Base-by-base conservation (phyloP, 2,888 invertebrate species). In the Andrena camellia region DNA sequence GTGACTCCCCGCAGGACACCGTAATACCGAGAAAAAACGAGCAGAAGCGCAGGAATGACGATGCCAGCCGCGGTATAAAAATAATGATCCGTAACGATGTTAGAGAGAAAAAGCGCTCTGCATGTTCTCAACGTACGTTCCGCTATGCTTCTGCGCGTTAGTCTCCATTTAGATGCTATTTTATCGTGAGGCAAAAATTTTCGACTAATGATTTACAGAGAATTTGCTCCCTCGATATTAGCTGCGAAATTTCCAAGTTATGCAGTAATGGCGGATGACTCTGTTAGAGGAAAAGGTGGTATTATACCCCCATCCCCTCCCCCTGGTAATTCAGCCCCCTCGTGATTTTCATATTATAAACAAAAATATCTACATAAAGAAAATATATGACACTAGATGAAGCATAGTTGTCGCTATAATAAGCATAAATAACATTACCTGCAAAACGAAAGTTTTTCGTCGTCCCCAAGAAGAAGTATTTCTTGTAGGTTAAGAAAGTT, bases 1-100 rank as follows among this genome's bases (percentile, higher is more conserved):
- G 62, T 7, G 52, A 57, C 35, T 54, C 57, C 10, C 54, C 35
- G 13, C 23, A 10, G 33, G 35, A 57, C 59, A 23, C n/a, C 26
- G 57, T 63, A 66, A 60, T 50, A 42, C 50, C 42, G 26, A 3
- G 20, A n/a, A 52, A 42, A 33, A 42, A 23, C 20, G n/a, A 48
- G 13, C n/a, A 6, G 48, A 5, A 50, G n/a, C 48, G 23, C 29
- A 20, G 26, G 31, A 57, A 3, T 50, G 42, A 48, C 31, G 60
- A 50, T 26, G 31, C 52, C 8, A 20, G 67, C 23, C 10, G 48
- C 17, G 60, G 26, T 48, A 48, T 42, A 71, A 80, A 77, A 80
- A 71, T 77, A 70, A 77, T 67, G 77, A 59, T 57, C 67, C 35
- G 42, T 31, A 71, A 77, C 54, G 60, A 26, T 23, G 59, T 54